A percentile compares a stretch with the other conserved stretches of the same genome.
Evolutionary conservation across 1,140 invertebrate genomes (phyloP).

Genomic region (Stenopsyche tienmushanensis): DNA sequence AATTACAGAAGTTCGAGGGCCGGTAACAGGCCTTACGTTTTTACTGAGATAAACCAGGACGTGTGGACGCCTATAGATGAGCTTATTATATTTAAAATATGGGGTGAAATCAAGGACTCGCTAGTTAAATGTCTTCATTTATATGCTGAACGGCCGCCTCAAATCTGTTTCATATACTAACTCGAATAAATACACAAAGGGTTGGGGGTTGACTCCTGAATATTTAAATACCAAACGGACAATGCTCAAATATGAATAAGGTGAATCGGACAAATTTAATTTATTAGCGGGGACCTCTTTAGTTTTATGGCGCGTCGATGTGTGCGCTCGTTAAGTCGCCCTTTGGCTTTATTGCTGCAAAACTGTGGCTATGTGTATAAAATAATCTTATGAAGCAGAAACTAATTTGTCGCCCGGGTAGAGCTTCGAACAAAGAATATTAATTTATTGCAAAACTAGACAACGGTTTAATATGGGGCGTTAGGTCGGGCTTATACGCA

Average conservation of each 20-base stretch:
- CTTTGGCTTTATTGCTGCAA: too few relatives aligned
- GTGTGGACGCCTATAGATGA: slow-evolving; percentile 34
- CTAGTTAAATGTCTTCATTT: slow-evolving; percentile 38
- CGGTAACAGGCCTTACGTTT: slow-evolving; percentile 1
- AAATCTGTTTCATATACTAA: slow-evolving; percentile 39
- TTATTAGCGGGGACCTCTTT: slow-evolving; percentile 14
- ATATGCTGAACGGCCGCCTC: slow-evolving; percentile 26
- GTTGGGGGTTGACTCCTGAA: slow-evolving; percentile 7
- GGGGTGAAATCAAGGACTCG: slow-evolving; percentile 27
- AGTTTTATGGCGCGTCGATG: slow-evolving; percentile 12
- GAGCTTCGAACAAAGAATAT: too few relatives aligned
- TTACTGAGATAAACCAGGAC: slow-evolving; percentile 18
- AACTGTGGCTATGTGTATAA: too few relatives aligned
- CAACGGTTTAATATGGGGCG: too few relatives aligned
- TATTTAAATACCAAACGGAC: slow-evolving; percentile 24
- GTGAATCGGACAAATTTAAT: slow-evolving; percentile 20
- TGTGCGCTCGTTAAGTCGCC: slow-evolving; percentile 16
- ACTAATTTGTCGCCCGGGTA: too few relatives aligned
- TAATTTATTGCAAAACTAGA: too few relatives aligned
- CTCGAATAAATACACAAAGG: slow-evolving; percentile 36
- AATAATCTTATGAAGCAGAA: too few relatives aligned
- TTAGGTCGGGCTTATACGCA: too few relatives aligned
- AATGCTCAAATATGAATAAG: slow-evolving; percentile 12
- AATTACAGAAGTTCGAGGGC: slow-evolving; percentile 4
- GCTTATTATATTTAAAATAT: slow-evolving; percentile 37